Percentiles rank a stretch among this genome's conserved stretches.
Evolutionary conservation across 2,113 vertebrate species (phyloP).

Genomic region (Strigops habroptila): DNA sequence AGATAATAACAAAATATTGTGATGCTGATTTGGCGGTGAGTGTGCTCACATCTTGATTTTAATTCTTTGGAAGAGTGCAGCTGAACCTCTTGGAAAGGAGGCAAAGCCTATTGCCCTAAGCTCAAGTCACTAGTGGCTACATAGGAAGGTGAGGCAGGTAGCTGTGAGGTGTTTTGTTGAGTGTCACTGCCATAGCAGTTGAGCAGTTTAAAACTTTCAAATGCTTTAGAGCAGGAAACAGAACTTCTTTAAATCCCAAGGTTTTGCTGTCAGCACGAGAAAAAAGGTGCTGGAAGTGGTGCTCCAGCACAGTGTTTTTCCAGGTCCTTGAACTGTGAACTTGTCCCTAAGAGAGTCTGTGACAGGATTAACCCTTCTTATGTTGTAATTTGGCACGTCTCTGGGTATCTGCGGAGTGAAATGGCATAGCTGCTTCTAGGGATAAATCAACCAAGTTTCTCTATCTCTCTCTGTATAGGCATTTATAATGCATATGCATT

Average conservation of each 20-base stretch:
- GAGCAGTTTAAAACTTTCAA: neutral
- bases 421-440: neutral
- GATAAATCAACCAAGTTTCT: neutral
- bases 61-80: neutral
- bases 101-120: neutral
- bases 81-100: neutral
- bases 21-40: neutral
- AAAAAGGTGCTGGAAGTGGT: neutral
- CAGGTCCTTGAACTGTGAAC: neutral
- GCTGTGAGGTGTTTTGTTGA: neutral
- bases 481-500: neutral
- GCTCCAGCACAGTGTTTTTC: neutral
- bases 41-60: neutral
- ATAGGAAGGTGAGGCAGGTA: neutral
- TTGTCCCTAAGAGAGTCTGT: neutral
- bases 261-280: neutral
- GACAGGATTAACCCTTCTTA: neutral
- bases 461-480: neutral
- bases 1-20: neutral
- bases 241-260: neutral
- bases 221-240: neutral
- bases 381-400: accelerated
- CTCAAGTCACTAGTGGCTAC: neutral
- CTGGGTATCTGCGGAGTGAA: neutral
- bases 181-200: neutral